phyloP scores from a whole-genome alignment of 2,888 invertebrate genomes.

The Girardia tigrina region DNA sequence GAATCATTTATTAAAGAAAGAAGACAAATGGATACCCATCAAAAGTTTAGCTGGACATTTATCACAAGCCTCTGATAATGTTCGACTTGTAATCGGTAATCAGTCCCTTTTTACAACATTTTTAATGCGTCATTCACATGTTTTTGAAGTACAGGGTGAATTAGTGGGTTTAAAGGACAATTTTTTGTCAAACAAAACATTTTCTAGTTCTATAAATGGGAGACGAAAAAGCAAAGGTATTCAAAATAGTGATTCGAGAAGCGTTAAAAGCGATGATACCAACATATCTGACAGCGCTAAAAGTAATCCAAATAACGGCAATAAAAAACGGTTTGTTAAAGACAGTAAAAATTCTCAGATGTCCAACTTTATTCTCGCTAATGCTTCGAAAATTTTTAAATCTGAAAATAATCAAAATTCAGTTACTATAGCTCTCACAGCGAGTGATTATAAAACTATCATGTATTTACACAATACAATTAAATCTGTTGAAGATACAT shows the following conservation, averaged over 20 bases:
- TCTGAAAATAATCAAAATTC: neutral
- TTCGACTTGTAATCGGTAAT: conserved; percentile 55
- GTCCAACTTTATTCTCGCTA: neutral
- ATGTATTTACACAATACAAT: conserved; percentile 16
- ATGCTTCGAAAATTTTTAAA: conserved; percentile 1
- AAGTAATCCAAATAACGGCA: neutral
- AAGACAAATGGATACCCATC: conserved; percentile 87
- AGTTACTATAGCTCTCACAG: neutral
- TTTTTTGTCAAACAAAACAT: neutral
- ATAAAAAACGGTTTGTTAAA: neutral
- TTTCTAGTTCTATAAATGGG: conserved; percentile 1
- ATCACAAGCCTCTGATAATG: conserved; percentile 86
- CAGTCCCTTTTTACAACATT: conserved; percentile 46
- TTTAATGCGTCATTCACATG: conserved; percentile 48
- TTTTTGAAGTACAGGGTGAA: conserved; percentile 49
- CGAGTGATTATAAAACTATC: conserved; percentile 4
- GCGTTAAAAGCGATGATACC: neutral
- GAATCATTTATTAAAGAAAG: conserved; percentile 78
- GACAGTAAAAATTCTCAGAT: neutral
- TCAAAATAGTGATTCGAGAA: neutral
- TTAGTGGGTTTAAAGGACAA: conserved; percentile 42
- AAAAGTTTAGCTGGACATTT: conserved; percentile 87
- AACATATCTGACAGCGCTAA: neutral
- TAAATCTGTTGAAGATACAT: neutral
- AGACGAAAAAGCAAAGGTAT: neutral